phyloP scores from a whole-genome alignment of 2,888 invertebrate species.

The Melinaea marsaeus region DNA sequence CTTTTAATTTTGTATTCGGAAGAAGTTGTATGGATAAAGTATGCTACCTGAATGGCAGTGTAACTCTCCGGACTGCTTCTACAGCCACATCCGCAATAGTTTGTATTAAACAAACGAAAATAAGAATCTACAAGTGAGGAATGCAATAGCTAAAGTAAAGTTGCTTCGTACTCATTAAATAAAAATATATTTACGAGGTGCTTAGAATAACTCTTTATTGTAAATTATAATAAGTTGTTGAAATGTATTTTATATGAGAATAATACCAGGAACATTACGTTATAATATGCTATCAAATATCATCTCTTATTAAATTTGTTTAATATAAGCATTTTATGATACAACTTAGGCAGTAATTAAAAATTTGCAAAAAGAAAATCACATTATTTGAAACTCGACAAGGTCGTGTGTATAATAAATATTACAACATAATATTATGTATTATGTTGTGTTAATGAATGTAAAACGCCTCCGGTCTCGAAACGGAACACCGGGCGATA shows the following conservation, averaged over 20 bases:
- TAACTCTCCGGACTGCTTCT: constrained; percentile 57
- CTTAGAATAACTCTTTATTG: no score
- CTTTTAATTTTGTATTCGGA: background rate
- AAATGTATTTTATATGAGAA: no score
- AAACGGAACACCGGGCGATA: constrained; percentile 44
- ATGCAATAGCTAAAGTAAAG: background rate
- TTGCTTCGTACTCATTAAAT: background rate
- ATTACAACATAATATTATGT: constrained; percentile 61
- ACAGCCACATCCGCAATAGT: constrained; percentile 58
- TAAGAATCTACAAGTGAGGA: background rate
- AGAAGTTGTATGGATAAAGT: constrained; percentile 60
- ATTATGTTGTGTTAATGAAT: constrained; percentile 62
- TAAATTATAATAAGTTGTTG: no score
- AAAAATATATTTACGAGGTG: no score
- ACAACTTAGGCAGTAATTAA: background rate
- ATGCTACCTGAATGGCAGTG: constrained; percentile 61
- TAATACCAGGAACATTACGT: no score
- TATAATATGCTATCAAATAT: no score
- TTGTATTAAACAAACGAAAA: constrained; percentile 36
- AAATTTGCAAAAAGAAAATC: background rate
- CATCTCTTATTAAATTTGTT: no score
- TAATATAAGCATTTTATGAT: background rate
- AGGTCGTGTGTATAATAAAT: constrained; percentile 40
- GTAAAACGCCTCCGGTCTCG: constrained; percentile 59
- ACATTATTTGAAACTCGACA: constrained; percentile 2